A percentile compares a stretch with the other conserved stretches of the same genome.
Evolutionary conservation across 1,140 invertebrate genomes (phyloP).

Genomic region (Drosophila biarmipes): DNA sequence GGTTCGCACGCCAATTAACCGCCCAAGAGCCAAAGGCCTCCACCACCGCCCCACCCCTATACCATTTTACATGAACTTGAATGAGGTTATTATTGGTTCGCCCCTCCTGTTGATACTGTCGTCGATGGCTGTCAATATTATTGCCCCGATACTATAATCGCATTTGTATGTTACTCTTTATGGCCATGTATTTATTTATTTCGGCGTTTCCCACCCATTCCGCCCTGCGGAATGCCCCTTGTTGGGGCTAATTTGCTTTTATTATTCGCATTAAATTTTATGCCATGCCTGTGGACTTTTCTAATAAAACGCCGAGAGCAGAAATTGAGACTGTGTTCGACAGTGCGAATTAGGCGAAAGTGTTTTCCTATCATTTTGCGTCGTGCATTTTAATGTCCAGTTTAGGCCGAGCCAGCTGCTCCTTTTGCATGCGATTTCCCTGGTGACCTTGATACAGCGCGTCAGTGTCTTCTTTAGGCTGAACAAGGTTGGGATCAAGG

Average conservation of each 20-base stretch:
- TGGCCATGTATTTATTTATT: slow-evolving; percentile 63
- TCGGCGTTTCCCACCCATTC: slow-evolving; percentile 57
- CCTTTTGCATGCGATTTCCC: slow-evolving; percentile 14
- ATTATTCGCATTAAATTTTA: slow-evolving; percentile 79
- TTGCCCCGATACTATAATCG: slow-evolving; percentile 67
- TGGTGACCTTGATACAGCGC: slow-evolving; percentile 25
- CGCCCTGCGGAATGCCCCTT: slow-evolving; percentile 11
- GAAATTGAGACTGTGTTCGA: slow-evolving; percentile 73
- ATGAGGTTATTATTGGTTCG: slow-evolving; percentile 76
- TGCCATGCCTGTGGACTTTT: slow-evolving; percentile 73
- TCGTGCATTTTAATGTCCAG: slow-evolving; percentile 74
- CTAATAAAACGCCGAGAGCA: slow-evolving; percentile 64
- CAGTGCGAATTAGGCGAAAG: slow-evolving; percentile 70
- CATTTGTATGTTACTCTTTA: slow-evolving; percentile 67
- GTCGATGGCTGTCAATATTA: slow-evolving; percentile 65
- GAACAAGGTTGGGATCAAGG: neutral
- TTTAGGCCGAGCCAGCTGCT: slow-evolving; percentile 51
- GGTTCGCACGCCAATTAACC: slow-evolving; percentile 75
- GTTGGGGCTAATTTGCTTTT: slow-evolving; percentile 80
- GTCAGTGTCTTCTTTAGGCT: neutral
- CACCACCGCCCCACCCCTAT: neutral
- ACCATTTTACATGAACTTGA: slow-evolving; percentile 77
- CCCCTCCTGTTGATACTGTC: slow-evolving; percentile 43
- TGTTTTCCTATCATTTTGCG: slow-evolving; percentile 52
- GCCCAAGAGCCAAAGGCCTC: slow-evolving; percentile 6